Base-by-base conservation (phyloP, 2,888 invertebrate species). In the Petrolisthes cinctipes region DNA sequence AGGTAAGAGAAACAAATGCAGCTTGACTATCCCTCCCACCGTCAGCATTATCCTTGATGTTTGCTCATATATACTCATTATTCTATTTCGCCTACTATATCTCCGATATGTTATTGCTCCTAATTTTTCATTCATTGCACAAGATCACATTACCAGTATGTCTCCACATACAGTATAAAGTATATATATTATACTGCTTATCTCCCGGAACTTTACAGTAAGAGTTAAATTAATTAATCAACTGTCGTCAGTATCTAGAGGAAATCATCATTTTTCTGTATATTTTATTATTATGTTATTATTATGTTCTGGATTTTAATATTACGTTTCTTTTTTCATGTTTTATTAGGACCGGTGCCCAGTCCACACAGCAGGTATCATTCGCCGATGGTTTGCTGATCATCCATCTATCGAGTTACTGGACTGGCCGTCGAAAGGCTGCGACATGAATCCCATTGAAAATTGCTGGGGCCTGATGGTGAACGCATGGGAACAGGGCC, bases 21-120 rank as follows among this genome's bases (percentile, higher is more conserved):
- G n/a, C 73, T 23, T 73, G 73, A 73, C 9, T 73, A 73, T n/a
- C 73, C 73, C n/a, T 20, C n/a, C 73, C 73, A 11, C 4, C 20
- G 73, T 73, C n/a, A 73, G 73, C 73, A 23, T 73, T 73, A 73
- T 73, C 73, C 73, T 20, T 20, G 7, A 73, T 17, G 20, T 23
- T 73, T 73, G 23, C 73, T 23, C 73, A n/a, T n/a, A 61, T 11
- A 61, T 66, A n/a, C 66, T 14, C 66, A 66, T 66, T 11, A 66
- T n/a, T 14, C 11, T 11, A 14, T n/a, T n/a, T n/a, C 66, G n/a
- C 66, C 11, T 66, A 66, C 11, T 66, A 66, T 66, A 66, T n/a
- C 66, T 11, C 66, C n/a, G 11, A 66, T 14, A 14, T 66, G n/a
- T 11, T 66, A 3, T 14, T 66, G 11, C 14, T n/a, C 11, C 11